These are phyloP conservation scores for Myotis myotis DNA, from an alignment of 2,797 vertebrate species.

Conservation along the genomic window DNA sequence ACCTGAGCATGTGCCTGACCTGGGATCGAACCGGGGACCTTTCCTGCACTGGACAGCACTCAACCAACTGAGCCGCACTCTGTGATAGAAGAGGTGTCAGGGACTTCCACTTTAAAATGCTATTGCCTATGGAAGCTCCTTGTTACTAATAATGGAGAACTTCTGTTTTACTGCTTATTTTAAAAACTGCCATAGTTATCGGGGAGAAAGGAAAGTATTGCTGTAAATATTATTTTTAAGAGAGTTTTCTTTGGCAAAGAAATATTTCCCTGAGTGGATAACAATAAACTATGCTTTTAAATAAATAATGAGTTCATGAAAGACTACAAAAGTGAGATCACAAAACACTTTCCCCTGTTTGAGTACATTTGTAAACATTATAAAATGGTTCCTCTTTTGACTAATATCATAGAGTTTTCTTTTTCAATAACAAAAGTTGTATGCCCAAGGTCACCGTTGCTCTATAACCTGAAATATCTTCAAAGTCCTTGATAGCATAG, in stretches of 20 bases:
- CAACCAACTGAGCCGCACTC: too few relatives aligned
- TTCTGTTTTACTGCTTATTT: conserved; percentile 18
- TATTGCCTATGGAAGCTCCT: not conserved
- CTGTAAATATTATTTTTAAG: not conserved
- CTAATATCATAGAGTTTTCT: not conserved
- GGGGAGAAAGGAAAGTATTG: not conserved
- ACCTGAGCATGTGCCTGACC: too few relatives aligned
- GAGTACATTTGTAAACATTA: not conserved
- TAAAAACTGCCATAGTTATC: not conserved
- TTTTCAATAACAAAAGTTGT: not conserved
- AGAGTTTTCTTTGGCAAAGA: not conserved
- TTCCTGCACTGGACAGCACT: too few relatives aligned
- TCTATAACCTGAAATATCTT: not conserved
- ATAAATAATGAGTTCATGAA: conserved; percentile 16
- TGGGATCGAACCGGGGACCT: too few relatives aligned
- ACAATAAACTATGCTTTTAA: not conserved
- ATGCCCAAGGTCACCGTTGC: not conserved
- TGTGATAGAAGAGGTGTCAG: not conserved
- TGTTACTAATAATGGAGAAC: not conserved
- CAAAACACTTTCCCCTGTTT: not conserved
- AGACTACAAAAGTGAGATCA: not conserved
- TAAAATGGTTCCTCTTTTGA: not conserved
- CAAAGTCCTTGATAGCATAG: not conserved
- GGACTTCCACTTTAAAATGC: not conserved
- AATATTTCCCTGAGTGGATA: not conserved